Evolutionary conservation across 2,797 vertebrate genomes (phyloP), one percentile per base, ranked within the genome.

Genomic region (Macrochelys suwanniensis): DNA sequence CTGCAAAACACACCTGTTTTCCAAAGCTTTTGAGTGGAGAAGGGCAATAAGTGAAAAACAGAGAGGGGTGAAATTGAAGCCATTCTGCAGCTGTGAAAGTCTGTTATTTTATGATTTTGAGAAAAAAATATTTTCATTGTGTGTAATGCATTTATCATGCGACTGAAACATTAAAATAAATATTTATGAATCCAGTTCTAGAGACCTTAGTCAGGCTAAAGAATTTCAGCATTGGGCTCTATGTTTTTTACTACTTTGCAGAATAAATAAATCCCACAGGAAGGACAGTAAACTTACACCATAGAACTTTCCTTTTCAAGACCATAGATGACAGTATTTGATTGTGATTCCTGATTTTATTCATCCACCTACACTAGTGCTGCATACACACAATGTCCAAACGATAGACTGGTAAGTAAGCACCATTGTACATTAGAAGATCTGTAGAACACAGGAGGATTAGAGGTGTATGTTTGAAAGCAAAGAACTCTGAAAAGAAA

Each of bases 401-500:
- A 25, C 76, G 9, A 37, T 1, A 4, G n/a, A 82, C 83, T 59
- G 6, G 37, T 42, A 1, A 2, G 57, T 51, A 59, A 91, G 78
- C 33, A 91, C 37, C 49, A 49, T 37, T 82, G 11, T 47, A 85
- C 33, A 37, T 81, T 79, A 91, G 59, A 71, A 81, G 45, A 42
- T 77, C 79, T 53, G 56, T 74, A 89, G 56, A 84, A 87, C 81
- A 77, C 28, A n/a, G 65, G 31, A 94, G 45, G 37, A 82, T 84
- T 59, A 95, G 50, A 45, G n/a, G 12, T 2, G 2, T 54, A 50
- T 68, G 12, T 90, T 93, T 82, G 57, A 42, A 92, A 92, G 83
- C 59, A 37, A 84, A 95, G 25, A 91, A 91, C 13, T 68, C 81
- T 80, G 28, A 87, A 89, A 82, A 81, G n/a, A 96, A 96, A 92